Evolutionary conservation across 2,113 vertebrate genomes (phyloP), one percentile per base, ranked within the genome.

Genomic region (Forbesichthys papilliferus): DNA sequence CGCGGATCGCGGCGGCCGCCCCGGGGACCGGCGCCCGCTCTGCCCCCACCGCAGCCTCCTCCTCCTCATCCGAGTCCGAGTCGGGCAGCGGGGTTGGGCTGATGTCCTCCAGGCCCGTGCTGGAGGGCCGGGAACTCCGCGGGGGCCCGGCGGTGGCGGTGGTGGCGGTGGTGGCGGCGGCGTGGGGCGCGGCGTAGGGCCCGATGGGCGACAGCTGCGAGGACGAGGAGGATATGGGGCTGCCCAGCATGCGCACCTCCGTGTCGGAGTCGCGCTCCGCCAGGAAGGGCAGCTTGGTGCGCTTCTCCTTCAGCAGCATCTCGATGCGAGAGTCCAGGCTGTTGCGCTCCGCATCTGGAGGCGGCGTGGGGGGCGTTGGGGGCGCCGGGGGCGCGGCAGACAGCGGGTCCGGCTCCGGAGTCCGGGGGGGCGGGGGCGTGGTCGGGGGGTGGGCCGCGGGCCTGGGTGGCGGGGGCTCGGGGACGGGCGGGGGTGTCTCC

Each of bases 241-340:
- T 99, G 47, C 96, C 96, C 85, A 98, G 96, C 98, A 98, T 96
- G 80, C 92, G 93, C 78, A 98, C 87, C 85, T 98, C 96, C 0
- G 90, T 90, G 86, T 99, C 98, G 0, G 96, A 98, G 90, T 97
- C 96, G 27, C 93, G 93, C 72, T 95, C 96, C 0, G 90, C 92
- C 16, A 99, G 89, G 88, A 98, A 98, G n/a, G 95, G 95, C 75
- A 98, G 85, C 79, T 98, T 98, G 87, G 95, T 95, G 88, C 94
- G 91, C 87, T 97, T 96, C 83, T 98, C 96, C 90, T 99, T 99
- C 77, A 99, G 92, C 81, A 99, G 94, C 98, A 98, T 98, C 90
- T 98, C 97, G 18, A 99, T 99, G 69, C 98, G 94, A 0, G 98
- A 98, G 84, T 99, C 98, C 87, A 99, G 92, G 90, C 98, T 99